A percentile compares a stretch with the other conserved stretches of the same genome.
Evolutionary conservation across 1,140 invertebrate species (phyloP).

Genomic region (Drosophila mojavensis): DNA sequence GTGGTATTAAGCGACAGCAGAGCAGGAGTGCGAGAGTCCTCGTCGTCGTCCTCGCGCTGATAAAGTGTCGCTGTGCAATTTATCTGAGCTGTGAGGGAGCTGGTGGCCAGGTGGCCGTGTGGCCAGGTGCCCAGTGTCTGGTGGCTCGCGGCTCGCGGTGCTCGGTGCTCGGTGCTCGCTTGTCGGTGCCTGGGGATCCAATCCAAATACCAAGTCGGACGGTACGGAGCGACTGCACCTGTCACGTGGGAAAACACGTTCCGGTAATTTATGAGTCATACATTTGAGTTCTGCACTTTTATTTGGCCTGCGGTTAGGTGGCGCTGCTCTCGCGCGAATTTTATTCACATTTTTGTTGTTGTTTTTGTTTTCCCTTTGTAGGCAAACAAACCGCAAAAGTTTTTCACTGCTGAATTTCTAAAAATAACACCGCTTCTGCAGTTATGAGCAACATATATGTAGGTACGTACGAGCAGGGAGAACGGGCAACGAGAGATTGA

Average conservation of each 20-base stretch:
- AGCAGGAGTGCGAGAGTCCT: neutral
- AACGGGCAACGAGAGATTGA: neutral
- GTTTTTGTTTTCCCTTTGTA: slow-evolving; percentile 43
- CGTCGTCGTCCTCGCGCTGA: slow-evolving; percentile 29
- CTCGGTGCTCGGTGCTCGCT: neutral
- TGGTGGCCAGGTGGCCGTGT: neutral
- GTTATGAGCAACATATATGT: neutral
- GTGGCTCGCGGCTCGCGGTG: neutral
- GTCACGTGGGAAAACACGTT: slow-evolving; percentile 65
- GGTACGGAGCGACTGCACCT: slow-evolving; percentile 44
- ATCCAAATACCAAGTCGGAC: slow-evolving; percentile 30
- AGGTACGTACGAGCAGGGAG: neutral
- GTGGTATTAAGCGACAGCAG: slow-evolving; percentile 55
- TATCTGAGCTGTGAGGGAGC: slow-evolving; percentile 17
- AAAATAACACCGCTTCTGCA: slow-evolving; percentile 43
- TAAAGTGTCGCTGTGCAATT: slow-evolving; percentile 52
- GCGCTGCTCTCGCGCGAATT: slow-evolving; percentile 36
- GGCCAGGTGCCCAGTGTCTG: neutral
- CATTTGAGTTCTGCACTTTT: slow-evolving; percentile 53
- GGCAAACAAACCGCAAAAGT: slow-evolving; percentile 66
- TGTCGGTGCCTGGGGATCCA: slow-evolving; percentile 16
- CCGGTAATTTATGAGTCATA: slow-evolving; percentile 76
- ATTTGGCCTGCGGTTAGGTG: slow-evolving; percentile 23
- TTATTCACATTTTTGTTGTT: slow-evolving; percentile 64
- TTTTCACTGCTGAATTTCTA: slow-evolving; percentile 25